Evolutionary conservation across 2,888 invertebrate species (phyloP).

Genomic region (Coleophora deauratella): DNA sequence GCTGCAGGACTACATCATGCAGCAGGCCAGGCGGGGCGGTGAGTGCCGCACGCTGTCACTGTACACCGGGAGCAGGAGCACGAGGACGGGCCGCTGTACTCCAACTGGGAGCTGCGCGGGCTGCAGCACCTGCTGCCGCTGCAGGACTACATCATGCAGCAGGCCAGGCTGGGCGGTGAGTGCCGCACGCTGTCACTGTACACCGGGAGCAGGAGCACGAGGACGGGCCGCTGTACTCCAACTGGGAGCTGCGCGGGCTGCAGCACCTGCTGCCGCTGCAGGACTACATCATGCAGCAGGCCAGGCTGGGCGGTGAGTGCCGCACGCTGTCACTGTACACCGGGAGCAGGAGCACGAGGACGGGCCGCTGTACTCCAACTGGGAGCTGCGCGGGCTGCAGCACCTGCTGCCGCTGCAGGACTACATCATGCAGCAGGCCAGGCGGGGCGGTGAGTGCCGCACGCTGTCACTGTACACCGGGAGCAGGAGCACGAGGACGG

Average conservation of each 20-base stretch:
- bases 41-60: conserved; percentile 29
- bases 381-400: conserved; percentile 79
- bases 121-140: conserved; percentile 86
- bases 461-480: too few species aligned
- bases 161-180: conserved; percentile 83
- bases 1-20: conserved; percentile 89
- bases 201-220: conserved; percentile 72
- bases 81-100: conserved; percentile 78
- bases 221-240: conserved; percentile 79
- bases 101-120: conserved; percentile 80
- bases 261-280: conserved; percentile 88
- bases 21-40: conserved; percentile 86
- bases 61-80: conserved; percentile 66
- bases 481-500: conserved; percentile 75
- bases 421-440: conserved; percentile 90
- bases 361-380: conserved; percentile 81
- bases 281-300: conserved; percentile 91
- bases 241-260: conserved; percentile 79
- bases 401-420: conserved; percentile 89
- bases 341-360: conserved; percentile 73
- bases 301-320: conserved; percentile 78
- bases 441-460: conserved; percentile 79
- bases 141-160: conserved; percentile 91
- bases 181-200: conserved; percentile 19
- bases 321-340: too few species aligned